Base-by-base conservation (phyloP, 2,888 invertebrate species). In the Leptothorax acervorum region DNA sequence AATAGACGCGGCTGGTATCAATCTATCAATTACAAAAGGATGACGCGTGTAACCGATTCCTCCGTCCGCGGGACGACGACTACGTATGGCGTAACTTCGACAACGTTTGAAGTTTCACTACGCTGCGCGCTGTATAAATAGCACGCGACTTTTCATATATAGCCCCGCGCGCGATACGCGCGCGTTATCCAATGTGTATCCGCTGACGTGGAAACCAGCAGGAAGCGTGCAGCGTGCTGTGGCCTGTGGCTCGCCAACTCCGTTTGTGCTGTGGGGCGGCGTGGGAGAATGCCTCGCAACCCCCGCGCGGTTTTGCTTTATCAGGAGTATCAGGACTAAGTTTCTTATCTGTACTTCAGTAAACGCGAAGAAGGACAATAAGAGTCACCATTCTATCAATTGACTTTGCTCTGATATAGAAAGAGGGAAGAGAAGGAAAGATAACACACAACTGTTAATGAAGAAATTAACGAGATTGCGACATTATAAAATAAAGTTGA, bases 181-280 rank as follows among this genome's bases (percentile, higher is more conserved):
- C 75, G 42, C 53, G 42, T 74, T 74, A 57, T 60, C 48, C 55
- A 31, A 53, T 11, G 39, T 48, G 35, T 53, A 39, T 65, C 28
- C 73, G 73, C 79, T 81, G 79, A 81, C 79, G 79, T 81, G 79
- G 79, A 81, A 81, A 51, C 39, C 60, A 60, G n/a, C 73, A 48
- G 79, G 53, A 81, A 81, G 48, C 60, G 48, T 60, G 42, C 39
- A 81, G 48, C 60, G 48, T 60, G 42, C 39, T 75, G 53, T 11
- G 28, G 31, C 68, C 23, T 23, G 23, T 23, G 23, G 35, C 5
- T 12, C 35, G 73, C 48, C 18, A 45, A 45, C 57, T 70, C 23
- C 23, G 48, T 71, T 70, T 9, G 23, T 23, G 0, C 23, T 23
- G 23, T 23, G 23, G 23, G 31, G 48, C 45, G 18, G 11, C 45